Conservation (phyloP, 2,113 vertebrate species). For the Hiodon tergisus region DNA sequence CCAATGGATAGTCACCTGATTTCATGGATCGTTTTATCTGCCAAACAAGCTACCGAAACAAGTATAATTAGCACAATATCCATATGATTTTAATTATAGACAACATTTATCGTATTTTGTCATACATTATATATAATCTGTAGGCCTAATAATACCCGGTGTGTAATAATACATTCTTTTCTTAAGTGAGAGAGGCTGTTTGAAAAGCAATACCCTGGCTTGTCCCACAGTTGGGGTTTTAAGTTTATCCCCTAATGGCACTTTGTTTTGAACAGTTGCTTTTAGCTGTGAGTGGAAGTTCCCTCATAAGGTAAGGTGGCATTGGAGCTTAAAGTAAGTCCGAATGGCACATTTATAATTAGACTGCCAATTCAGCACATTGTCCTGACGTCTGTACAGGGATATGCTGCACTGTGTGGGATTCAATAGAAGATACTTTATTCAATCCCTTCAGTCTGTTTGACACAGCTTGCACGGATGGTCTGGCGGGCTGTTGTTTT, state of each 20-base stretch:
- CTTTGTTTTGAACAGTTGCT: conserved; percentile 94
- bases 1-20: not conserved
- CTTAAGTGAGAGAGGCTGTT: conserved; percentile 71
- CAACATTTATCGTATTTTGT: conserved; percentile 26
- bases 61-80: conserved; percentile 28
- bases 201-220: conserved; percentile 72
- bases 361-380: conserved; percentile 99
- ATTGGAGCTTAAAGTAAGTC: conserved; percentile 81
- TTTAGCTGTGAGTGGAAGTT: conserved; percentile 71
- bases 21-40: not conserved
- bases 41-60: conserved; percentile 13
- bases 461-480: not conserved
- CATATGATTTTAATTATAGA: conserved; percentile 1
- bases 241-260: conserved; percentile 83
- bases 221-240: conserved; percentile 58
- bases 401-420: conserved; percentile 72
- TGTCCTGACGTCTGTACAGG: conserved; percentile 84
- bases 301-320: conserved; percentile 99
- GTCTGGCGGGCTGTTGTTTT: not conserved
- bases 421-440: conserved; percentile 59
- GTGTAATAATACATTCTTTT: conserved; percentile 70
- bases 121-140: conserved; percentile 5
- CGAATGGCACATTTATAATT: conserved; percentile 99
- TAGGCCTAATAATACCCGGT: conserved; percentile 30
- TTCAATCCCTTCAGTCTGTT: conserved; percentile 19